Evolutionary conservation across 2,888 invertebrate species (phyloP).

Genomic region (Lasius fuliginosus): DNA sequence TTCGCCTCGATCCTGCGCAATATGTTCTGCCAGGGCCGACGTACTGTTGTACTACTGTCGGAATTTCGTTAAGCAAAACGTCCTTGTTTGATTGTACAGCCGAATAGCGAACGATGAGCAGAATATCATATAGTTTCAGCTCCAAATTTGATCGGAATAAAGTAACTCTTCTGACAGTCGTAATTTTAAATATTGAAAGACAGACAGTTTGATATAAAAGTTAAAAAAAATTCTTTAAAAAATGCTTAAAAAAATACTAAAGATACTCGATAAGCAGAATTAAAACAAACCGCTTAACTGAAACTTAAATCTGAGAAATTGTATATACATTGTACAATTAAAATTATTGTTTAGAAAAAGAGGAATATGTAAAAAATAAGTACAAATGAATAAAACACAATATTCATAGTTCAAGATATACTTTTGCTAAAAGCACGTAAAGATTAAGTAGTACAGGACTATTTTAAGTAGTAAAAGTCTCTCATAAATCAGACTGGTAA

Average conservation of each 20-base stretch:
- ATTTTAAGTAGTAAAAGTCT: conserved; percentile 12
- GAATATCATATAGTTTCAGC: background rate
- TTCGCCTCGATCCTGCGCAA: conserved; percentile 65
- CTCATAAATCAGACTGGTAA: background rate
- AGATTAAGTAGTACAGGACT: background rate
- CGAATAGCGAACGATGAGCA: background rate
- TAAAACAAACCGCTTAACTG: background rate
- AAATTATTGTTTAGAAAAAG: background rate
- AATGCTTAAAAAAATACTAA: background rate
- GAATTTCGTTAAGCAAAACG: background rate
- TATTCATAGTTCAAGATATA: background rate
- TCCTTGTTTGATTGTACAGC: background rate
- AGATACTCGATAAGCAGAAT: background rate
- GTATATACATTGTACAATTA: background rate
- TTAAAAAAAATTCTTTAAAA: background rate
- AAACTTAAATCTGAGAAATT: background rate
- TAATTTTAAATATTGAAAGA: background rate
- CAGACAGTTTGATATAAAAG: background rate
- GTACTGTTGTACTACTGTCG: background rate
- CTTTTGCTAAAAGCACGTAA: background rate
- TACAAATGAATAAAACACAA: background rate
- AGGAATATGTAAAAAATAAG: background rate
- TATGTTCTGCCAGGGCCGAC: conserved; percentile 59
- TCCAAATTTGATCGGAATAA: background rate
- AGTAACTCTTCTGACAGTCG: background rate